Conservation (phyloP, 2,797 vertebrate species). For the Rhinatrema bivittatum region DNA sequence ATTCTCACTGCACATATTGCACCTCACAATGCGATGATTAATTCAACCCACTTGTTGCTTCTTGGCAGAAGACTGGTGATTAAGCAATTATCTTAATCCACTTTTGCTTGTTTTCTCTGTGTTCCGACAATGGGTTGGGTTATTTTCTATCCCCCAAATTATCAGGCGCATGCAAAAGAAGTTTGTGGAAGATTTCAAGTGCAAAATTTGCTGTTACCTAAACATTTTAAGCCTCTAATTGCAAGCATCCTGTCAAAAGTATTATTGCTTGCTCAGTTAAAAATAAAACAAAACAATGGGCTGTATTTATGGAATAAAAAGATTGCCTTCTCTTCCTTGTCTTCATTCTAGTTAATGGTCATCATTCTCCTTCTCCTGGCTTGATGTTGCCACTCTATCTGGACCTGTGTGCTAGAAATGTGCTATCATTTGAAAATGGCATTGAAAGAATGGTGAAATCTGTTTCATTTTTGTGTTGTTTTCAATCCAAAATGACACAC, state of each 20-base stretch:
- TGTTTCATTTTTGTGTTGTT: too few species aligned
- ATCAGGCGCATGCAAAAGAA: conserved; percentile 34
- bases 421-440: too few species aligned
- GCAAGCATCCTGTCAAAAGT: conserved; percentile 18
- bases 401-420: too few species aligned
- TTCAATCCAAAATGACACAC: too few species aligned
- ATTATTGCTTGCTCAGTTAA: too few species aligned
- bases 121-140: conserved; percentile 41
- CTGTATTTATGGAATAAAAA: too few species aligned
- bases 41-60: conserved; percentile 64
- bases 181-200: conserved; percentile 22
- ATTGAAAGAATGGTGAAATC: too few species aligned
- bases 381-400: too few species aligned
- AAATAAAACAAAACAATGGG: too few species aligned
- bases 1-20: conserved; percentile 64
- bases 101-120: conserved; percentile 75
- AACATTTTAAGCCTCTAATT: conserved; percentile 18
- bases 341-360: too few species aligned
- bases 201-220: conserved; percentile 8
- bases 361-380: too few species aligned
- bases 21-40: conserved; percentile 78
- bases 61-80: conserved; percentile 56
- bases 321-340: too few species aligned
- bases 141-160: conserved; percentile 42
- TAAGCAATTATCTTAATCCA: conserved; percentile 82